phyloP scores from a whole-genome alignment of 2,888 invertebrate species.

The Microplitis manilae region DNA sequence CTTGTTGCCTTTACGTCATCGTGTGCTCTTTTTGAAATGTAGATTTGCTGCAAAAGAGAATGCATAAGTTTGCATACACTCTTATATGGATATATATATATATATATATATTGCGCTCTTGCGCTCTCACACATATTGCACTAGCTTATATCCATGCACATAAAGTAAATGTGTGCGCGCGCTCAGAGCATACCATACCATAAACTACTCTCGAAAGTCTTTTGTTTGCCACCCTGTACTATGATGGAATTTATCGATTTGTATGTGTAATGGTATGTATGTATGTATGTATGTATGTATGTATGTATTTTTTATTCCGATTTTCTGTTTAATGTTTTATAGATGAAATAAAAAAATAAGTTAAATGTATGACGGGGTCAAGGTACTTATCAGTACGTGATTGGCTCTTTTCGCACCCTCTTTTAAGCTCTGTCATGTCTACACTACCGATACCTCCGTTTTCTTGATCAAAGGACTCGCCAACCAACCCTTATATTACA shows the following conservation, averaged over 20 bases:
- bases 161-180: too few species aligned
- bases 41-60: conserved; percentile 57
- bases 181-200: too few species aligned
- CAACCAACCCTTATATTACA: not conserved
- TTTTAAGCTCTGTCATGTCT: not conserved
- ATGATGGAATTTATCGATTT: too few species aligned
- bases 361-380: too few species aligned
- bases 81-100: not conserved
- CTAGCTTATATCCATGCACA: too few species aligned
- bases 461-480: conserved; percentile 24
- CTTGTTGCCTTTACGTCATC: conserved; percentile 41
- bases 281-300: not conserved
- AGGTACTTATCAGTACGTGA: too few species aligned
- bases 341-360: too few species aligned
- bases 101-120: not conserved
- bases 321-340: too few species aligned
- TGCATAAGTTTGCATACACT: conserved; percentile 55
- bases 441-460: not conserved
- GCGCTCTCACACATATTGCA: too few species aligned
- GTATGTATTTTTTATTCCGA: not conserved
- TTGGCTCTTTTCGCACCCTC: not conserved
- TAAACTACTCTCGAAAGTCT: too few species aligned
- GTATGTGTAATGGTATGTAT: too few species aligned
- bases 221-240: too few species aligned
- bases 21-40: conserved; percentile 57